A percentile compares a stretch with the other conserved stretches of the same genome.
phyloP scores from a whole-genome alignment of 2,888 invertebrate species.

The Plagiodera versicolora region DNA sequence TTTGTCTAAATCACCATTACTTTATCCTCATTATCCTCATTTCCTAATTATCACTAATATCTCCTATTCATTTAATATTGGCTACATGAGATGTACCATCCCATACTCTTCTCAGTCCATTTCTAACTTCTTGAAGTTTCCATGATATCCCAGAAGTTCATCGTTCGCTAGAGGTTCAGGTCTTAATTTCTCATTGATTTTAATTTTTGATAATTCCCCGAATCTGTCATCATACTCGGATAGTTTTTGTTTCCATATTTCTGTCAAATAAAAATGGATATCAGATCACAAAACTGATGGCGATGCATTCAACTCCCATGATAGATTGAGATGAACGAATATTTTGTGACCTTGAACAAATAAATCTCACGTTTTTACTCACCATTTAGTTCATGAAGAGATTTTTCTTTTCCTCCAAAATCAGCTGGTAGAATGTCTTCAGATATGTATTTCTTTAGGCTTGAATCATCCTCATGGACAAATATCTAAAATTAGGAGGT shows the following conservation, averaged over 20 bases:
- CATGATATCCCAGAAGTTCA: slow-evolving; percentile 37
- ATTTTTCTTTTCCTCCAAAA: slow-evolving; percentile 38
- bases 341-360: no score
- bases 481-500: slow-evolving; percentile 30
- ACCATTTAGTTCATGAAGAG: slow-evolving; percentile 65
- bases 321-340: background rate
- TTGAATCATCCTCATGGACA: slow-evolving; percentile 29
- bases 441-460: slow-evolving; percentile 29
- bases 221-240: slow-evolving; percentile 34
- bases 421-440: slow-evolving; percentile 38
- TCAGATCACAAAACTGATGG: background rate
- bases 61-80: no score
- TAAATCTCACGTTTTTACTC: slow-evolving; percentile 11
- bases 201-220: slow-evolving; percentile 30
- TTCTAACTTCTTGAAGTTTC: slow-evolving; percentile 37
- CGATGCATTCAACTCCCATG: no score
- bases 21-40: no score
- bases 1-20: no score
- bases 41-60: no score
- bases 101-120: slow-evolving; percentile 28
- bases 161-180: slow-evolving; percentile 29
- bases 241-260: slow-evolving; percentile 33
- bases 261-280: slow-evolving; percentile 29
- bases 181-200: slow-evolving; percentile 31
- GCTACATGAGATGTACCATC: no score